Conservation (phyloP, 2,113 vertebrate genomes). For the Chaenogobius annularis region DNA sequence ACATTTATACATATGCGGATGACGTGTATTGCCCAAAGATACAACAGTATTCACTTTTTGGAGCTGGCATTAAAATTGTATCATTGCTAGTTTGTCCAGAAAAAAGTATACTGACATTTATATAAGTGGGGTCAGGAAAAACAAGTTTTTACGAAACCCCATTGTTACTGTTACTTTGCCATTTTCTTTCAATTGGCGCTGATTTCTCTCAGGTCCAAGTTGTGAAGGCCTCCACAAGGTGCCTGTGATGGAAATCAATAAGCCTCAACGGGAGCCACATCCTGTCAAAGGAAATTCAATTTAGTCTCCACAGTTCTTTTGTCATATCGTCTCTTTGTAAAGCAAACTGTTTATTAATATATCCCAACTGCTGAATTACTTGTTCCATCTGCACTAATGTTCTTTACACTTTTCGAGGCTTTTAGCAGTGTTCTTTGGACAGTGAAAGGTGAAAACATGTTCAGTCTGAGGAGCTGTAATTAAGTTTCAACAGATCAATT, state of each 20-base stretch:
- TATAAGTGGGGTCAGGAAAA: conserved; percentile 51
- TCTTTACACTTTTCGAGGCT: conserved; percentile 27
- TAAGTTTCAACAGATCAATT: conserved; percentile 15
- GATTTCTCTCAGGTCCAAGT: conserved; percentile 73
- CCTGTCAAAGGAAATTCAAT: conserved; percentile 82
- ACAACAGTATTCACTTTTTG: neutral
- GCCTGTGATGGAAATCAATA: conserved; percentile 80
- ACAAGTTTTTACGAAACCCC: conserved; percentile 61
- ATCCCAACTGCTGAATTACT: conserved; percentile 66
- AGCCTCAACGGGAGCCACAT: conserved; percentile 76
- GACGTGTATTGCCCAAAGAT: neutral
- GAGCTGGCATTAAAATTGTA: conserved; percentile 7
- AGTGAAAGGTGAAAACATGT: conserved; percentile 34
- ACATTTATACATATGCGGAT: neutral
- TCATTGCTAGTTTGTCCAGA: conserved; percentile 33
- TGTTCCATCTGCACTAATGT: conserved; percentile 42
- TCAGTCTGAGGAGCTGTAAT: conserved; percentile 21
- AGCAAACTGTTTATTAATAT: conserved; percentile 78
- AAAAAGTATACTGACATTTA: conserved; percentile 65
- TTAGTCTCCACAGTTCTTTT: conserved; percentile 74
- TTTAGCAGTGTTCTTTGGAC: conserved; percentile 37
- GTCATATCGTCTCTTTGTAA: conserved; percentile 75
- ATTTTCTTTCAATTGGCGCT: conserved; percentile 71
- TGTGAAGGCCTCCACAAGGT: conserved; percentile 77
- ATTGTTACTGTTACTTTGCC: conserved; percentile 69